Percentiles rank a stretch among this genome's conserved stretches.
These are phyloP conservation scores for Xestia ashworthii DNA, from an alignment of 2,888 invertebrate genomes.

Conservation along the genomic window DNA sequence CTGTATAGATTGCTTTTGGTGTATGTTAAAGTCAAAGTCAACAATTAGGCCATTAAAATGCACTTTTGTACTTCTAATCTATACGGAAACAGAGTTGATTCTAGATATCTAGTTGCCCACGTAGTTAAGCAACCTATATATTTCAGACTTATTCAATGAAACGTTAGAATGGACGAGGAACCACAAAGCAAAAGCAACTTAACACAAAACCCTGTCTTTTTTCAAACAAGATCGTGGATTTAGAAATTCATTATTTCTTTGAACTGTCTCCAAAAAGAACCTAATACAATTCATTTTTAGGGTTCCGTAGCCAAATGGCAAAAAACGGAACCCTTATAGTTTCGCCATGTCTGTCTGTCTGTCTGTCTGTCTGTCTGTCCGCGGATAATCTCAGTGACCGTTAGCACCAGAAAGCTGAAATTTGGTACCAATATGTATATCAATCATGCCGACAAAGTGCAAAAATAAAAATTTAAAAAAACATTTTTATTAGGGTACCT, in stretches of 20 bases:
- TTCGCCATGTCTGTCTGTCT: too few species aligned
- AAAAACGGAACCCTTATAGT: too few species aligned
- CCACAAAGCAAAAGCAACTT: too few species aligned
- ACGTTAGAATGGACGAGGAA: slow-evolving; percentile 5
- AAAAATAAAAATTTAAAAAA: too few species aligned
- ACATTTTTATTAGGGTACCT: too few species aligned
- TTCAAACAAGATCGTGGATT: not conserved
- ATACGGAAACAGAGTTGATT: not conserved
- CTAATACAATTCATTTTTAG: slow-evolving; percentile 32
- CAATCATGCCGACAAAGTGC: too few species aligned
- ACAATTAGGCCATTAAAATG: not conserved
- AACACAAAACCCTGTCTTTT: not conserved
- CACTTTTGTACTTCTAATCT: not conserved
- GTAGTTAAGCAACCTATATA: not conserved
- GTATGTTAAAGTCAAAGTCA: not conserved
- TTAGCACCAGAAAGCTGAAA: too few species aligned
- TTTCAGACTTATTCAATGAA: not conserved
- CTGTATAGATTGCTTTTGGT: not conserved
- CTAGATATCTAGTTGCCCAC: not conserved
- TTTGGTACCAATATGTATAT: too few species aligned
- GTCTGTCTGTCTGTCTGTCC: too few species aligned
- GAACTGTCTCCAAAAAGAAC: slow-evolving; percentile 22
- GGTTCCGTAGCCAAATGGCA: too few species aligned
- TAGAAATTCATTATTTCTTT: slow-evolving; percentile 3
- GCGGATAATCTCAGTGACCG: too few species aligned